phyloP scores from a whole-genome alignment of 2,888 invertebrate genomes.

The Nebria salina region DNA sequence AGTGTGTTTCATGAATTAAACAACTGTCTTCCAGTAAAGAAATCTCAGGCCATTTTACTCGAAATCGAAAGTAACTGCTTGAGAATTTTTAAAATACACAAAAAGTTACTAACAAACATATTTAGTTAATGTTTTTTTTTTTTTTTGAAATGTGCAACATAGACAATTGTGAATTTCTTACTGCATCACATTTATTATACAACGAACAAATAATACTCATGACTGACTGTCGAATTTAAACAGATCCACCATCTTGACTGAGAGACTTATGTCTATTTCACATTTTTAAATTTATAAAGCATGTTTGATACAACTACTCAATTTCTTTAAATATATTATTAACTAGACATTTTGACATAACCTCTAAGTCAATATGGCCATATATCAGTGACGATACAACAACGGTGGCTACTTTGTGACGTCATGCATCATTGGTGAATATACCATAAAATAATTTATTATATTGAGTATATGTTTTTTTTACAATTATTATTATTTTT shows the following conservation, averaged over 20 bases:
- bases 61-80: slow-evolving; percentile 23
- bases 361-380: neutral
- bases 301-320: too few relatives aligned
- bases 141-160: neutral
- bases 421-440: neutral
- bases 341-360: neutral
- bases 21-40: slow-evolving; percentile 36
- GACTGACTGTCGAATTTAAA: neutral
- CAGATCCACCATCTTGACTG: neutral
- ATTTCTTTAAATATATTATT: too few relatives aligned
- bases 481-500: neutral
- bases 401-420: neutral
- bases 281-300: too few relatives aligned
- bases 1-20: slow-evolving; percentile 32
- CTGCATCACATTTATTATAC: neutral
- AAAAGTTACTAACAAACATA: neutral
- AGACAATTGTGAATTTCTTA: neutral
- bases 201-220: neutral
- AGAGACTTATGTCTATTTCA: neutral
- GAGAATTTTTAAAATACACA: slow-evolving; percentile 22
- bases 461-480: slow-evolving; percentile 15
- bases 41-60: slow-evolving; percentile 40
- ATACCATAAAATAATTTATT: slow-evolving; percentile 5
- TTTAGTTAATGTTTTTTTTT: neutral
- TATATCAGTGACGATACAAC: neutral